Percentiles rank a stretch among this genome's conserved stretches.
phyloP scores from a whole-genome alignment of 2,113 vertebrate genomes.

The Epinephelus moara region DNA sequence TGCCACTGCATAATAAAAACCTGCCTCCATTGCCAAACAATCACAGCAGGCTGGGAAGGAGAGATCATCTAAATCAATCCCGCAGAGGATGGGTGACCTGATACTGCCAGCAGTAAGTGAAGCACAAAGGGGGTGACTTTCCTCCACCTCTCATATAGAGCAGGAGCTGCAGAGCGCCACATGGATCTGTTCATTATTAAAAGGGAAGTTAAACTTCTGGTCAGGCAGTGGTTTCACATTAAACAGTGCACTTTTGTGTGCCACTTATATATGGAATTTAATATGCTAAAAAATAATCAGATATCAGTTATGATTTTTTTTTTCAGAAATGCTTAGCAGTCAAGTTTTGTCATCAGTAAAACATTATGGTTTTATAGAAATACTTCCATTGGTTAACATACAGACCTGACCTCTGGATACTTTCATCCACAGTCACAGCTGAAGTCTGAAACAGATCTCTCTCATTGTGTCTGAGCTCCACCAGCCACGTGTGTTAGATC shows the following conservation, averaged over 20 bases:
- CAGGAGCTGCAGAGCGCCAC: background rate
- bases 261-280: background rate
- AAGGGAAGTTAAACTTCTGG: slow-evolving; percentile 30
- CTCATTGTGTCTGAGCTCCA: slow-evolving; percentile 60
- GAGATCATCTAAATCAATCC: slow-evolving; percentile 46
- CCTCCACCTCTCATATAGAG: slow-evolving; percentile 5
- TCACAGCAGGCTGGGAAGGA: slow-evolving; percentile 46
- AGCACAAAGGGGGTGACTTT: slow-evolving; percentile 17
- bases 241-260: slow-evolving; percentile 1
- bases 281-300: background rate
- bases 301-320: background rate
- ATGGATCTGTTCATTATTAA: slow-evolving; percentile 36
- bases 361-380: background rate
- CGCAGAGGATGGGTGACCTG: slow-evolving; percentile 12
- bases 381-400: background rate
- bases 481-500: slow-evolving; percentile 66
- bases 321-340: background rate
- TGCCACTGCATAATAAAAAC: slow-evolving; percentile 87
- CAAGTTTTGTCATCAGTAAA: background rate
- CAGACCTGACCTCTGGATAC: slow-evolving; percentile 12
- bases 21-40: slow-evolving; percentile 79
- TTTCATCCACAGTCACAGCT: slow-evolving; percentile 5
- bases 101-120: slow-evolving; percentile 45
- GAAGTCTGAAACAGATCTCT: slow-evolving; percentile 31
- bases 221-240: slow-evolving; percentile 20